Percentiles rank a stretch among this genome's conserved stretches.
phyloP scores from a whole-genome alignment of 2,797 vertebrate species.

The Catharus ustulatus region DNA sequence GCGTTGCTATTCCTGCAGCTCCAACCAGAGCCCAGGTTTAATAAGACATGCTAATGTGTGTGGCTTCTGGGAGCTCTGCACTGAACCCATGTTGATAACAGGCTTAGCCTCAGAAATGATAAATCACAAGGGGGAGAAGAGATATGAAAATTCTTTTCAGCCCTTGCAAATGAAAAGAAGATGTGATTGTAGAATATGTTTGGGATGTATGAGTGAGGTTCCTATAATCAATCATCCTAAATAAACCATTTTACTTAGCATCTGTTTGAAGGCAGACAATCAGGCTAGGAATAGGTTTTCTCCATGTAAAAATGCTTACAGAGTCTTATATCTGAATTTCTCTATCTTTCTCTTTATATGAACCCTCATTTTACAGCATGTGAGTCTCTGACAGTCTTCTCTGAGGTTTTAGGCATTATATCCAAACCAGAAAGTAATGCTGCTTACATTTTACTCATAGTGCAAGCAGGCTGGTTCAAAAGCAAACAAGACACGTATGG shows the following conservation, averaged over 20 bases:
- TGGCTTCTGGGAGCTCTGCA: slow-evolving; percentile 73
- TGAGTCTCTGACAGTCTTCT: not conserved
- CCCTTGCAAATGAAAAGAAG: slow-evolving; percentile 77
- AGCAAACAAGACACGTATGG: not conserved
- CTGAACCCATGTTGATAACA: slow-evolving; percentile 76
- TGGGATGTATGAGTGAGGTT: slow-evolving; percentile 67
- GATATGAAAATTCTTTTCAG: slow-evolving; percentile 78
- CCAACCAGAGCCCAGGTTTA: slow-evolving; percentile 71
- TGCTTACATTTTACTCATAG: not conserved
- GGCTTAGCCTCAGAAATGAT: slow-evolving; percentile 75
- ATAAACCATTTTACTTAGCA: slow-evolving; percentile 76
- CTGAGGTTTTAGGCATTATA: not conserved
- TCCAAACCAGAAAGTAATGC: not conserved
- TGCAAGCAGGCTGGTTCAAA: not conserved
- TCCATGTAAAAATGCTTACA: not conserved
- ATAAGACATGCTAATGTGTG: slow-evolving; percentile 77
- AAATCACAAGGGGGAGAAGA: slow-evolving; percentile 73
- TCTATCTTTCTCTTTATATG: not conserved
- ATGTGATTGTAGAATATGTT: slow-evolving; percentile 74
- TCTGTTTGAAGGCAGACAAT: slow-evolving; percentile 54
- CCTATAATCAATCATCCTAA: slow-evolving; percentile 76
- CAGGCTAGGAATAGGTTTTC: slow-evolving; percentile 21
- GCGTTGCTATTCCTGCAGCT: slow-evolving; percentile 32
- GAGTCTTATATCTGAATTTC: slow-evolving; percentile 9
- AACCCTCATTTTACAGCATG: not conserved